Conservation (phyloP, 2,888 invertebrate species). For the Empis livida region DNA sequence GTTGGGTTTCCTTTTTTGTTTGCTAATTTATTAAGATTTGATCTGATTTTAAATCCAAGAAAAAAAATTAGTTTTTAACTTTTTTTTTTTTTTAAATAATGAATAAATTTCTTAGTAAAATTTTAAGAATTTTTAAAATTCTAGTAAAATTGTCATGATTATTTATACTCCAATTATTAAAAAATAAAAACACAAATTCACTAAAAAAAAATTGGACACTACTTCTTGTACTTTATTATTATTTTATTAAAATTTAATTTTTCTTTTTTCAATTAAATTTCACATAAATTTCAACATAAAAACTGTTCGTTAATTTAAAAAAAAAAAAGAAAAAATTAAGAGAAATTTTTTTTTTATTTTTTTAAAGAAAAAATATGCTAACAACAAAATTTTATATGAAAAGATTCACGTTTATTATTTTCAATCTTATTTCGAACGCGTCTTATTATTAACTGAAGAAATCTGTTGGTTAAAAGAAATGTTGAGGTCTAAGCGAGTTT, state of each 20-base stretch:
- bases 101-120: no score
- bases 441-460: not conserved
- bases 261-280: not conserved
- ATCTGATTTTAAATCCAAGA: no score
- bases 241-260: not conserved
- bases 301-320: no score
- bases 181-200: no score
- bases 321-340: not conserved
- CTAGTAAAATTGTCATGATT: no score
- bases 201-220: not conserved
- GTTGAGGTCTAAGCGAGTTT: not conserved
- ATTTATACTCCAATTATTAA: no score
- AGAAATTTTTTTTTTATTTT: not conserved
- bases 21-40: no score
- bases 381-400: not conserved
- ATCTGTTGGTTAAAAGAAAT: not conserved
- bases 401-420: not conserved
- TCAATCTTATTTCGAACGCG: not conserved
- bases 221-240: not conserved
- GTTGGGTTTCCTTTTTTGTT: no score
- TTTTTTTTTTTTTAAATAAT: no score
- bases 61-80: no score
- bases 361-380: not conserved
- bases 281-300: no score
- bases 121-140: no score